Conservation (phyloP, 2,888 invertebrate genomes). For the Amiota minor region DNA sequence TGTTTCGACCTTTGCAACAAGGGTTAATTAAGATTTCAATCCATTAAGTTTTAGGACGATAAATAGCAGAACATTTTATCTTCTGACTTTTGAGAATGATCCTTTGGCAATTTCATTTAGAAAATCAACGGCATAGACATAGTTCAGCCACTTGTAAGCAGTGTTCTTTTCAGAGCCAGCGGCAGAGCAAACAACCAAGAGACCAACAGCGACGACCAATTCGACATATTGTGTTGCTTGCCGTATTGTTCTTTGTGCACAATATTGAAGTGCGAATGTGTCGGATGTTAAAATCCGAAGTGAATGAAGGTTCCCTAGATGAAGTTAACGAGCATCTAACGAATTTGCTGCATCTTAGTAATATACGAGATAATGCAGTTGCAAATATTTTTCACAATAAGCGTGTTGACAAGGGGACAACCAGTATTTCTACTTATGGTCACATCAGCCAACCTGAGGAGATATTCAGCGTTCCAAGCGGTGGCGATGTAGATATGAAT, state of each 20-base stretch:
- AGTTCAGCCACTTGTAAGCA: background rate
- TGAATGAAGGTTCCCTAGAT: background rate
- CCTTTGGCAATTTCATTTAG: too few species aligned
- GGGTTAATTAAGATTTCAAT: too few species aligned
- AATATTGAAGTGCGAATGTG: slow-evolving; percentile 52
- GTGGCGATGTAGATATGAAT: slow-evolving; percentile 59
- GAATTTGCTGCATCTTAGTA: slow-evolving; percentile 15
- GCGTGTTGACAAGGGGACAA: background rate
- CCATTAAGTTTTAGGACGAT: too few species aligned
- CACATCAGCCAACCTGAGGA: slow-evolving; percentile 62
- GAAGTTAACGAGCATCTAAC: background rate
- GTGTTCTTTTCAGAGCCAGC: slow-evolving; percentile 9
- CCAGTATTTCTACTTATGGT: slow-evolving; percentile 26
- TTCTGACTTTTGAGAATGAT: too few species aligned
- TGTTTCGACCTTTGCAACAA: too few species aligned
- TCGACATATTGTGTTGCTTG: slow-evolving; percentile 46
- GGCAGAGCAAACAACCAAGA: background rate
- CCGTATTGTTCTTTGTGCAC: slow-evolving; percentile 58
- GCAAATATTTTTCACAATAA: slow-evolving; percentile 9
- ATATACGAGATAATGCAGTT: slow-evolving; percentile 28
- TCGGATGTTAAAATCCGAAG: background rate
- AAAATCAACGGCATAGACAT: too few species aligned
- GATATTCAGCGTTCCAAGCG: slow-evolving; percentile 61
- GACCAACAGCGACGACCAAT: background rate
- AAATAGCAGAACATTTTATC: too few species aligned